These are phyloP conservation scores for Etheostoma spectabile DNA, from an alignment of 2,113 vertebrate genomes.

Conservation along the genomic window DNA sequence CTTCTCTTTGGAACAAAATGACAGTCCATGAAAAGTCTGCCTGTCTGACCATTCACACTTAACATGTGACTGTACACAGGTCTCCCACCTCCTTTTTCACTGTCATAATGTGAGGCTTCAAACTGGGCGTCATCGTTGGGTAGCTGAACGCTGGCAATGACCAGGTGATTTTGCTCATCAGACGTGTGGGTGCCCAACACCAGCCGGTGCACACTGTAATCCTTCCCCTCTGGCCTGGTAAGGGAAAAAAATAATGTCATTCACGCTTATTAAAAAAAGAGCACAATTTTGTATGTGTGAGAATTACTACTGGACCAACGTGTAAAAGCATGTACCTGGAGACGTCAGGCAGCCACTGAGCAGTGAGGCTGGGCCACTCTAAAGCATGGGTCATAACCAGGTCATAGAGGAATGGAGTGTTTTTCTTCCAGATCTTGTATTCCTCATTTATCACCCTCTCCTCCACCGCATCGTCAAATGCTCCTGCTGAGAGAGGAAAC, in stretches of 20 bases:
- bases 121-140: constrained; percentile 95
- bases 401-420: constrained; percentile 94
- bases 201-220: constrained; percentile 93
- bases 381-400: constrained; percentile 95
- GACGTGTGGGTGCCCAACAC: constrained; percentile 94
- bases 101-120: constrained; percentile 94
- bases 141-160: constrained; percentile 93
- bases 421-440: constrained; percentile 98
- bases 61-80: too few relatives aligned
- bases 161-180: constrained; percentile 94
- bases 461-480: constrained; percentile 94
- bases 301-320: background rate
- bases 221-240: constrained; percentile 93
- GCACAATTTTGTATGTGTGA: background rate
- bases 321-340: constrained; percentile 84
- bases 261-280: background rate
- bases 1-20: background rate
- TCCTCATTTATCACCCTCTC: constrained; percentile 96
- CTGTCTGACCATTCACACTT: background rate
- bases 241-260: constrained; percentile 4
- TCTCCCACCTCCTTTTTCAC: constrained; percentile 91
- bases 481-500: constrained; percentile 79
- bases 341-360: constrained; percentile 95
- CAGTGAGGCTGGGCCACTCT: constrained; percentile 95
- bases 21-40: background rate